Evolutionary conservation across 2,113 vertebrate genomes (phyloP).

Genomic region (Triplophysa tibetana): DNA sequence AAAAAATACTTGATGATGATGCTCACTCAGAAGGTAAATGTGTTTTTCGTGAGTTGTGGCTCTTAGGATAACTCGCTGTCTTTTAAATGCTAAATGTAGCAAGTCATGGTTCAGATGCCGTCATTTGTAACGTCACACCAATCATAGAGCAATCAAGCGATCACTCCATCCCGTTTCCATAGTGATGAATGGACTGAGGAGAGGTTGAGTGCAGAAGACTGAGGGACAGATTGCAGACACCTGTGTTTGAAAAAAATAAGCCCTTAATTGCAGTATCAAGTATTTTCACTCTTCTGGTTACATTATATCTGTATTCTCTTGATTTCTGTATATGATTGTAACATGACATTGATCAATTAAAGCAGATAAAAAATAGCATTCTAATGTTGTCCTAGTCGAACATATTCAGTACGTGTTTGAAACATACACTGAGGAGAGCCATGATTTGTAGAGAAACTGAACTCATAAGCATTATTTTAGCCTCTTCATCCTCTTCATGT

Average conservation of each 20-base stretch:
- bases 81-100: slow-evolving; percentile 8
- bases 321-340: neutral
- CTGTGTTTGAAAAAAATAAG: slow-evolving; percentile 59
- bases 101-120: slow-evolving; percentile 56
- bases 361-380: no score
- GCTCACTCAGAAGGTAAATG: no score
- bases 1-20: no score
- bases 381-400: no score
- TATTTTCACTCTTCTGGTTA: neutral
- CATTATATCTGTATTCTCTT: slow-evolving; percentile 1
- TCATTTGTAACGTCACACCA: slow-evolving; percentile 71
- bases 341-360: neutral
- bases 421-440: no score
- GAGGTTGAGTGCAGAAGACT: slow-evolving; percentile 70
- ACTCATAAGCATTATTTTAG: neutral
- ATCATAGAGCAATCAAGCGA: slow-evolving; percentile 69
- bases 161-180: slow-evolving; percentile 72
- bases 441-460: neutral
- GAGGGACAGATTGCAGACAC: slow-evolving; percentile 71
- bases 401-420: no score
- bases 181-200: slow-evolving; percentile 70
- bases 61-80: neutral
- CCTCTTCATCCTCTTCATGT: neutral
- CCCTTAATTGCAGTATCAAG: slow-evolving; percentile 8
- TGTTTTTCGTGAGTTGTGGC: neutral